phyloP scores from a whole-genome alignment of 2,797 vertebrate genomes.

The Aulostomus chinensis region DNA sequence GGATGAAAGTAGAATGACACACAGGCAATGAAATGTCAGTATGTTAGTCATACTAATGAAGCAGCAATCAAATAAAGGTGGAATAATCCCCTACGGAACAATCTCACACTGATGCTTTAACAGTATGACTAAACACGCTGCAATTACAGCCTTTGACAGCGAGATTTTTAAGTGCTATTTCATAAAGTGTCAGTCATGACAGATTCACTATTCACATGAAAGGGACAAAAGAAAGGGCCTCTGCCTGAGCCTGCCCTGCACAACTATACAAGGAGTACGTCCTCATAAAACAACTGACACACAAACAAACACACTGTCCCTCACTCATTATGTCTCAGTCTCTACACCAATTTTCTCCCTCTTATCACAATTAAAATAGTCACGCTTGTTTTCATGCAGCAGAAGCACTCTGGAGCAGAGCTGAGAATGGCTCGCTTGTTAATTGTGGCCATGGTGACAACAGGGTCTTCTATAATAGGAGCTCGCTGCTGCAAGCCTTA shows the following conservation, averaged over 20 bases:
- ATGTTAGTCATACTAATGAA: slow-evolving; percentile 57
- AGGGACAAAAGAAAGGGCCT: slow-evolving; percentile 34
- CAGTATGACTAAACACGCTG: slow-evolving; percentile 42
- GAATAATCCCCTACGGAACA: slow-evolving; percentile 34
- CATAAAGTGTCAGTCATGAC: slow-evolving; percentile 44
- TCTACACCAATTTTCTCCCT: slow-evolving; percentile 47
- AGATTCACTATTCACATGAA: too few species aligned
- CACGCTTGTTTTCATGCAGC: slow-evolving; percentile 69
- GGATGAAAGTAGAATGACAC: slow-evolving; percentile 50
- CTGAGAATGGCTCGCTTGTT: slow-evolving; percentile 71
- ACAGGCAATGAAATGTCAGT: slow-evolving; percentile 42
- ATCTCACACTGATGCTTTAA: slow-evolving; percentile 40
- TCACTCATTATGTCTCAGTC: slow-evolving; percentile 34
- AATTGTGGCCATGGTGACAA: slow-evolving; percentile 62
- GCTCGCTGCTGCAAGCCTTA: too few species aligned
- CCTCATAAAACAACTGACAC: too few species aligned
- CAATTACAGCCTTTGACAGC: slow-evolving; percentile 45
- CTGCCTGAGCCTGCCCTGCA: slow-evolving; percentile 29
- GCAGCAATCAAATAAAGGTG: slow-evolving; percentile 38
- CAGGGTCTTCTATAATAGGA: slow-evolving; percentile 43
- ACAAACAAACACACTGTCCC: slow-evolving; percentile 8
- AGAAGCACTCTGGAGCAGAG: slow-evolving; percentile 38
- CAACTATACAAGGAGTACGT: slow-evolving; percentile 29
- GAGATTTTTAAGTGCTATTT: slow-evolving; percentile 40
- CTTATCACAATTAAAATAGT: slow-evolving; percentile 77